Percentiles rank a stretch among this genome's conserved stretches.
Evolutionary conservation across 2,888 invertebrate genomes (phyloP).

Genomic region (Aricia artaxerxes): DNA sequence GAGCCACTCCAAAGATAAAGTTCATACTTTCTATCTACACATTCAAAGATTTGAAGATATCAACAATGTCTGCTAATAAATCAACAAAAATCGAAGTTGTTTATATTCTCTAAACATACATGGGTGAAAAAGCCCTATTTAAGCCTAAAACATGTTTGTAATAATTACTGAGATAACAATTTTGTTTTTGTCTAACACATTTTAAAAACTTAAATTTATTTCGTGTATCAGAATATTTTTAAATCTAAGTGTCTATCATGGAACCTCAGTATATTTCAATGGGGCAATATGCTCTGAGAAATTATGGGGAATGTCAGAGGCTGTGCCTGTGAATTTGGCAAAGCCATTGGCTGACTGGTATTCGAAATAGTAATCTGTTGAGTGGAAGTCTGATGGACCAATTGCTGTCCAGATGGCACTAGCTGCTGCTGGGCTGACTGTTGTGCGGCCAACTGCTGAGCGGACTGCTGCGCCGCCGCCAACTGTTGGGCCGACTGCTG

Average conservation of each 20-base stretch:
- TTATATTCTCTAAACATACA: background rate
- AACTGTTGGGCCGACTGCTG: constrained; percentile 66
- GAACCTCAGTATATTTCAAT: constrained; percentile 48
- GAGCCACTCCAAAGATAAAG: too few relatives aligned
- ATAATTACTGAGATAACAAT: background rate
- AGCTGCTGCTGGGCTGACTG: constrained; percentile 71
- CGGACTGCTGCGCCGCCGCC: constrained; percentile 59
- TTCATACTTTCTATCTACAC: too few relatives aligned
- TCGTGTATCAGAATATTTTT: background rate
- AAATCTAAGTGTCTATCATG: background rate
- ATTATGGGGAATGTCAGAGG: constrained; percentile 74
- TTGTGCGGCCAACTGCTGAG: constrained; percentile 66
- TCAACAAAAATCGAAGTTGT: too few relatives aligned
- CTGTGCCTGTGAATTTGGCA: constrained; percentile 72
- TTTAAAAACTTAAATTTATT: constrained; percentile 12
- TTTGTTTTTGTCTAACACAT: background rate
- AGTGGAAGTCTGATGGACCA: constrained; percentile 73
- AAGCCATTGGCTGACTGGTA: constrained; percentile 73
- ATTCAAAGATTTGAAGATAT: too few relatives aligned
- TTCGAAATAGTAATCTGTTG: constrained; percentile 75
- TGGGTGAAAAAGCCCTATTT: background rate
- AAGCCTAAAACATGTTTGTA: background rate
- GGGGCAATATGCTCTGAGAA: constrained; percentile 74
- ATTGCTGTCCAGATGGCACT: constrained; percentile 64
- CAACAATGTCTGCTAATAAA: too few relatives aligned